Evolutionary conservation across 1,140 invertebrate genomes (phyloP).

Genomic region (Sinonovacula constricta): DNA sequence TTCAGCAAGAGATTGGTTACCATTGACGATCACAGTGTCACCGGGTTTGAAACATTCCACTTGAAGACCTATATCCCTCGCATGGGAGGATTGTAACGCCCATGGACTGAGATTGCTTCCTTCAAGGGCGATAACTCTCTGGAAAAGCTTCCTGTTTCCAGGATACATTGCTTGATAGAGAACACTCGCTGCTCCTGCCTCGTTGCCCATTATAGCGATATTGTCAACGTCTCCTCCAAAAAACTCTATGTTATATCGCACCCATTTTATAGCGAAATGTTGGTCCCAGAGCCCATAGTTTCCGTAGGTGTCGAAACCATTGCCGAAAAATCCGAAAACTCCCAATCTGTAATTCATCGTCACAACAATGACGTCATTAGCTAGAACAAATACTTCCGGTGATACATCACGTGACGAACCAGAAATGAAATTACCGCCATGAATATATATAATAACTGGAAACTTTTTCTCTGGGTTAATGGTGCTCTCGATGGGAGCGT

Average conservation of each 20-base stretch:
- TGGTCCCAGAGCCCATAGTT: conserved; percentile 52
- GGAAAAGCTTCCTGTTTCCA: conserved; percentile 37
- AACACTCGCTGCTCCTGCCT: conserved; percentile 36
- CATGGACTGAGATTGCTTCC: conserved; percentile 33
- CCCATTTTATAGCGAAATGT: conserved; percentile 36
- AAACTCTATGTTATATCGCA: conserved; percentile 36
- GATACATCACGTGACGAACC: conserved; percentile 8
- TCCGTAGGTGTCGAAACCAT: conserved; percentile 3
- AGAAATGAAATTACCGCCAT: conserved; percentile 33
- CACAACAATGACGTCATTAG: conserved; percentile 31
- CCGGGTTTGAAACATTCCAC: conserved; percentile 13
- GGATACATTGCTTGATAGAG: conserved; percentile 39
- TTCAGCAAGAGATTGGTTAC: conserved; percentile 29
- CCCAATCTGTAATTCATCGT: conserved; percentile 45
- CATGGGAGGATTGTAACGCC: conserved; percentile 23
- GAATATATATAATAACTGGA: conserved; percentile 46
- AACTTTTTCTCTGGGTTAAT: conserved; percentile 44
- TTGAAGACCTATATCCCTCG: conserved; percentile 13
- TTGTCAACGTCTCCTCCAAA: conserved; percentile 39
- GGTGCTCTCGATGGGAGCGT: conserved; percentile 25
- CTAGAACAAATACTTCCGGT: conserved; percentile 16
- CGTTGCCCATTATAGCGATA: conserved; percentile 40
- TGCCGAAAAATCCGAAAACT: conserved; percentile 40
- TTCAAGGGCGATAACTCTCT: conserved; percentile 33
- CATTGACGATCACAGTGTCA: neutral